Base-by-base conservation (phyloP, 2,113 vertebrate species). In the Syngnathus typhle region DNA sequence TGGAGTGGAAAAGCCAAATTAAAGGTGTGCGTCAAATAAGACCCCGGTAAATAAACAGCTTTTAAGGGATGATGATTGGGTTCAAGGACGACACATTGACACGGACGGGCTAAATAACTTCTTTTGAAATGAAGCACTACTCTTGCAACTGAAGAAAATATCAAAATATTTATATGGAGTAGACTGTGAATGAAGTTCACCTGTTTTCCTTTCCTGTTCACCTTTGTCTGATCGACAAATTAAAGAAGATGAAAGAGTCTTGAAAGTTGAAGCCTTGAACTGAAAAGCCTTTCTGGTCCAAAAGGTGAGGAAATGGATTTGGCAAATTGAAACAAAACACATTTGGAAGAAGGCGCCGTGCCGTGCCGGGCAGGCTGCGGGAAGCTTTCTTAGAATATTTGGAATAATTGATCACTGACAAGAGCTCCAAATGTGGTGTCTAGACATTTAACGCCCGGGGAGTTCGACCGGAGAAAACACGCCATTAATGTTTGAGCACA, bases 361-460 rank as follows among this genome's bases (percentile, higher is more conserved):
- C n/a, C 13, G 37, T 38, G 1, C n/a, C 13, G 37, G 38, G 41
- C 41, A 15, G 39, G 3, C 41, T 2, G 41, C 60, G 8, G 60
- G 60, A 62, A 62, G 41, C 39, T 27, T 62, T 62, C 39, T 21
- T 61, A 19, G 12, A 41, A 61, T 61, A 38, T 41, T 62, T 44
- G 39, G 44, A 43, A 62, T 62, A 44, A 62, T 62, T 44, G 60
- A 62, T 44, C 21, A 23, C 36, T 41, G 6, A 8, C 19, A 41
- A 61, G 59, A 21, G 38, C 38, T 61, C 38, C 59, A 21, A 61
- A 61, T 41, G 59, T 61, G 59, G 59, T 41, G 59, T 61, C 59
- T 41, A 61, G 59, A 61, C 59, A 61, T 41, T 41, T 21, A 13
- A 41, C 38, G 59, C 36, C 37, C 41, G 38, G 59, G 59, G 59